Conservation (phyloP, 2,113 vertebrate species). For the Monarcha castaneiventris region DNA sequence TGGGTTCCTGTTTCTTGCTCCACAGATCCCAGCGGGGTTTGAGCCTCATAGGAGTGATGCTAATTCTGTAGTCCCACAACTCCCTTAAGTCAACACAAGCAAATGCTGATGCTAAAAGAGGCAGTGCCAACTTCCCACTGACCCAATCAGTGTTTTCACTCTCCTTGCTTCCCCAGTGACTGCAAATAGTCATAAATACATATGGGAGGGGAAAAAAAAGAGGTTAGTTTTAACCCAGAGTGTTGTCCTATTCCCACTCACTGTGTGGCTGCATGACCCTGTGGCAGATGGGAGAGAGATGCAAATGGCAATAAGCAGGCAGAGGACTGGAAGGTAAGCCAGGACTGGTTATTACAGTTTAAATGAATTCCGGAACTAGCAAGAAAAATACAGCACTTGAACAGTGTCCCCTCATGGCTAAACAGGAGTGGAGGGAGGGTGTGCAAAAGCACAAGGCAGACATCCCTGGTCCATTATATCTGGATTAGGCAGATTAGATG, state of each 20-base stretch:
- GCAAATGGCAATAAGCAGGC: neutral
- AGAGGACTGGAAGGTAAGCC: slow-evolving; percentile 10
- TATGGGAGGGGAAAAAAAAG: neutral
- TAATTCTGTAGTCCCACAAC: neutral
- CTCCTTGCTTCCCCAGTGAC: neutral
- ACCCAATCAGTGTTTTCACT: neutral
- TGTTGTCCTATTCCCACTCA: neutral
- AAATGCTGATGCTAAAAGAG: slow-evolving; percentile 33
- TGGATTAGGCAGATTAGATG: neutral
- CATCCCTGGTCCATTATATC: neutral
- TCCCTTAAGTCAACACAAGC: slow-evolving; percentile 27
- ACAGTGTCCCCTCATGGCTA: neutral
- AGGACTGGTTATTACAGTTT: neutral
- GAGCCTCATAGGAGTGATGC: neutral
- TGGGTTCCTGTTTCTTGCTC: neutral
- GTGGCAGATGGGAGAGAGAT: neutral
- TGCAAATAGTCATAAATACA: slow-evolving; percentile 9
- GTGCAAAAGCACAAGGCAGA: neutral
- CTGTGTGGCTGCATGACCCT: neutral
- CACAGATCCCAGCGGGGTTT: neutral
- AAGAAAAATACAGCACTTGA: neutral
- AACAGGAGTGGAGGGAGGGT: neutral
- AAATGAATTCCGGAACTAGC: neutral
- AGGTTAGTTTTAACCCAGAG: neutral
- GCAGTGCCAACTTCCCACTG: neutral